Evolutionary conservation across 2,113 vertebrate genomes (phyloP).

Genomic region (Corvus cornix): DNA sequence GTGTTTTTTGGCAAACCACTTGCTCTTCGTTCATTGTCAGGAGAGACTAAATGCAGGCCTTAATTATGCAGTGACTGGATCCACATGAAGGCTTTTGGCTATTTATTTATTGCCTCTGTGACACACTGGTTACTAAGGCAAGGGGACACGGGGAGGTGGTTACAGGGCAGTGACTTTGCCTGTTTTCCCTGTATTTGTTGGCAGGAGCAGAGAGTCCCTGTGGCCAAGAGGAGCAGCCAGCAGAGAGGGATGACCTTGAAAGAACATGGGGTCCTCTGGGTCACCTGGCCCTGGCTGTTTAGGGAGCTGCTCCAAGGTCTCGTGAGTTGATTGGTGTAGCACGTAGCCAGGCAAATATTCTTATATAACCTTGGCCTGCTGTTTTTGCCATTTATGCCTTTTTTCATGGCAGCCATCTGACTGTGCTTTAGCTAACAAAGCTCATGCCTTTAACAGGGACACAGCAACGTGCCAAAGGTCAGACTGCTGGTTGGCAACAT

Average conservation of each 20-base stretch:
- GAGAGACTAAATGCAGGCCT: background rate
- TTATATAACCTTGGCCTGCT: background rate
- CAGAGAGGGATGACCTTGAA: background rate
- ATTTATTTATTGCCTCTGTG: background rate
- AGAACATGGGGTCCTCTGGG: fast-evolving
- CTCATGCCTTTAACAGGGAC: background rate
- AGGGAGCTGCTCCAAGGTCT: background rate
- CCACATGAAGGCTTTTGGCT: background rate
- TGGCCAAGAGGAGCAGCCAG: background rate
- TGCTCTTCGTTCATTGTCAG: background rate
- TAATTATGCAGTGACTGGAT: background rate
- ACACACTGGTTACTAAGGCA: background rate
- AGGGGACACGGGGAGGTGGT: background rate
- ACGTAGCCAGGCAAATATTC: background rate
- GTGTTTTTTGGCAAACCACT: background rate
- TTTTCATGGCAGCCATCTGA: background rate
- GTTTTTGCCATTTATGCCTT: background rate
- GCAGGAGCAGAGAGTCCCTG: fast-evolving
- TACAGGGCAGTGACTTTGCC: background rate
- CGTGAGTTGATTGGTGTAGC: background rate
- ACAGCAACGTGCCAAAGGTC: background rate
- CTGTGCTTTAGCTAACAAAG: background rate
- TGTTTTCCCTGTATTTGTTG: background rate
- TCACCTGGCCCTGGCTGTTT: background rate
- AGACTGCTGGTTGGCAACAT: background rate